Conservation (phyloP, 2,888 invertebrate genomes). For the Leptinotarsa haldemani region DNA sequence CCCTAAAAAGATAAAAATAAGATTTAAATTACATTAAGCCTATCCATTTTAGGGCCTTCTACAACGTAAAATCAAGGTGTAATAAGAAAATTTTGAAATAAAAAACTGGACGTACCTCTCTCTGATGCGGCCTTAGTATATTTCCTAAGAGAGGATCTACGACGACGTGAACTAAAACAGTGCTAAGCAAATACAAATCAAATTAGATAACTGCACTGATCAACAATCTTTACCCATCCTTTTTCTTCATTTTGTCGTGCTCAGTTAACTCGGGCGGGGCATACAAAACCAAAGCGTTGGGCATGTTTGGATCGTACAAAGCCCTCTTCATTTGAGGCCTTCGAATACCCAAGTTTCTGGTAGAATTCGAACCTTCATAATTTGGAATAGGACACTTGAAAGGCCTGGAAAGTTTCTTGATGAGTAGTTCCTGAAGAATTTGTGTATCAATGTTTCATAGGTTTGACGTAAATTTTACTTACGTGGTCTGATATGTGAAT, state of each 20-base stretch:
- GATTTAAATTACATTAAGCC: too few species aligned
- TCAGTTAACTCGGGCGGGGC: conserved; percentile 85
- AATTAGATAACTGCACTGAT: neutral
- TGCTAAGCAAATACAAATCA: conserved; percentile 59
- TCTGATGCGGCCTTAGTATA: conserved; percentile 94
- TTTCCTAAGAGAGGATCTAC: conserved; percentile 94
- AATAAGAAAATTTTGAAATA: too few species aligned
- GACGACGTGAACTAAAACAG: conserved; percentile 90
- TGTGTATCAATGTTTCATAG: neutral
- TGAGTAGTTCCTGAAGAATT: conserved; percentile 77
- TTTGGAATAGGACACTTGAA: conserved; percentile 95
- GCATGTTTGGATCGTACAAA: conserved; percentile 91
- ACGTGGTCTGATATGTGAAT: conserved; percentile 71
- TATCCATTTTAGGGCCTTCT: too few species aligned
- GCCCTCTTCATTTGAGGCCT: conserved; percentile 74
- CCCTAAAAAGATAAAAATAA: too few species aligned
- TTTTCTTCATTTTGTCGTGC: conserved; percentile 84
- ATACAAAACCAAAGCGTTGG: conserved; percentile 91
- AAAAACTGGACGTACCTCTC: conserved; percentile 72
- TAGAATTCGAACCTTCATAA: conserved; percentile 79
- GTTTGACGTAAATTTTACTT: conserved; percentile 46
- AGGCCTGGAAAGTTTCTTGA: conserved; percentile 83
- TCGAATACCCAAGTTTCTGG: conserved; percentile 84
- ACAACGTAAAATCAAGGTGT: too few species aligned
- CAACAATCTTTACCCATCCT: conserved; percentile 69